Evolutionary conservation across 2,797 vertebrate genomes (phyloP), one percentile per base, ranked within the genome.

Genomic region (Rhincodon typus): DNA sequence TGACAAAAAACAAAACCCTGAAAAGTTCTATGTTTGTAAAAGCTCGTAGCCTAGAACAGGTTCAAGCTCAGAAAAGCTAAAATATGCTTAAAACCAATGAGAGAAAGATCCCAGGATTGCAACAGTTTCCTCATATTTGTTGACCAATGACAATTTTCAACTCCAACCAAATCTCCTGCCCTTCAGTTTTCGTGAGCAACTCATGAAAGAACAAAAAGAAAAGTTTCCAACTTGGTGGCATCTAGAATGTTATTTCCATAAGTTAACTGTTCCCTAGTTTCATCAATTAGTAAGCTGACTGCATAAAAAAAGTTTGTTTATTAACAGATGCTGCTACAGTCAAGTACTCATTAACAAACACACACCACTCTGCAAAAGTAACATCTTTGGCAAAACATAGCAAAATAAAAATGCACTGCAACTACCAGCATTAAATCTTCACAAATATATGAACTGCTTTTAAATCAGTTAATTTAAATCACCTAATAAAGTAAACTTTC

Each of bases 281-380:
- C 94, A 94, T 94, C 70, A 95, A 74, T 94, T 70, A 74, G 46
- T 94, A 53, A 74, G 94, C 30, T 57, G 42, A 42, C n/a, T 53
- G 62, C 94, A 77, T 23, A 95, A 95, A 91, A 62, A 53, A 70
- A 6, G 25, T 34, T 46, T 94, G 93, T 72, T 38, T 13, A 50
- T 50, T 72, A 72, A 94, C 38, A 62, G 93, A 94, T n/a, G 62
- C 38, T 69, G 86, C 53, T 46, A 46, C 38, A 69, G 67, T 94
- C 93, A 72, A 25, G 53, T 34, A 8, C 30, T 34, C 87, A n/a
- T 84, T 84, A 50, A 50, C 86, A 53, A 50, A 88, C 50, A 57
- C 86, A 50, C 86, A 90, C 53, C 30, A 53, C 27, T 38, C 82
- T n/a, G 7, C 21, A 84, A 84, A 77, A 84, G 38, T 57, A 62